A percentile compares a stretch with the other conserved stretches of the same genome.
Evolutionary conservation across 2,888 invertebrate genomes (phyloP).

Genomic region (Sturmia bella): DNA sequence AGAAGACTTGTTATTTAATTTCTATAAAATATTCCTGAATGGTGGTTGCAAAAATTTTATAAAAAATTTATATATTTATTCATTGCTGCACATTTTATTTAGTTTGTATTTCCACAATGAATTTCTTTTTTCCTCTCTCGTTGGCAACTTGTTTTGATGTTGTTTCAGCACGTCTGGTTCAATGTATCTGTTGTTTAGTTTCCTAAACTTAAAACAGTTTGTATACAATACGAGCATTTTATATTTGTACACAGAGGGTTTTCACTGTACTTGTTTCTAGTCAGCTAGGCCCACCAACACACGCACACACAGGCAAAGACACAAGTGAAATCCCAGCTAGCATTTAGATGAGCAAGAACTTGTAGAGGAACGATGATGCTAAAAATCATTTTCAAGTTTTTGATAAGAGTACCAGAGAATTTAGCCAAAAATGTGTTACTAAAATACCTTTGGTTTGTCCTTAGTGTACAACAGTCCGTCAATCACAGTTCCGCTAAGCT

Average conservation of each 20-base stretch:
- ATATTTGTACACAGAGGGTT: slow-evolving; percentile 27
- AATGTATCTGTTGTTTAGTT: slow-evolving; percentile 57
- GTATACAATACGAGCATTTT: slow-evolving; percentile 15
- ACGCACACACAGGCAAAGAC: background rate
- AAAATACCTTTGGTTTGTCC: too few species aligned
- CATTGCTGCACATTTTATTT: slow-evolving; percentile 25
- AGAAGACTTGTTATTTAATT: too few species aligned
- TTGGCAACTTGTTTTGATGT: background rate
- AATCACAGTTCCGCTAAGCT: too few species aligned
- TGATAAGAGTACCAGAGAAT: too few species aligned
- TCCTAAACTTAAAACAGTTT: slow-evolving; percentile 39
- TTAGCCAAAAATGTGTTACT: too few species aligned
- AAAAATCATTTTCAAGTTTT: too few species aligned
- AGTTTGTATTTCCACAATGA: background rate
- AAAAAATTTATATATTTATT: slow-evolving; percentile 13
- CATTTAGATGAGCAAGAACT: too few species aligned
- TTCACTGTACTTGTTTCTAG: slow-evolving; percentile 11
- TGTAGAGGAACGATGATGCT: too few species aligned
- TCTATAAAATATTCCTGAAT: slow-evolving; percentile 22
- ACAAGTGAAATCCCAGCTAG: too few species aligned
- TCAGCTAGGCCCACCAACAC: slow-evolving; percentile 4
- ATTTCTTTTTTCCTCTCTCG: background rate
- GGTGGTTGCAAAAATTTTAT: background rate
- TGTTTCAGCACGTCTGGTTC: slow-evolving; percentile 57
- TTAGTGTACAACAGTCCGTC: too few species aligned